These are phyloP conservation scores for Laticauda laticaudata DNA, from an alignment of 2,113 vertebrate species.

Conservation along the genomic window DNA sequence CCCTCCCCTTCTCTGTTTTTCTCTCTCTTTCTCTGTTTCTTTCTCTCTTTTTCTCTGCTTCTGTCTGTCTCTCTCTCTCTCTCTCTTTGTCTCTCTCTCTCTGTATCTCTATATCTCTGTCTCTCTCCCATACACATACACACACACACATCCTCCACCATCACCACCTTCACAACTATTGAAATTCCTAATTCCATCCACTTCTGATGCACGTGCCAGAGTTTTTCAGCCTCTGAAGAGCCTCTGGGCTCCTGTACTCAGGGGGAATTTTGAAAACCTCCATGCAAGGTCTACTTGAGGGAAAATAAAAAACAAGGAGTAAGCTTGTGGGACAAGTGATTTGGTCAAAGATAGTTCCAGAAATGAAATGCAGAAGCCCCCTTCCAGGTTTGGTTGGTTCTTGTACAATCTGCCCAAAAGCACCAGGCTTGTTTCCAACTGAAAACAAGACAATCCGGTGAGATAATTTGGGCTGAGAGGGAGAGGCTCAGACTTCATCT, in stretches of 20 bases:
- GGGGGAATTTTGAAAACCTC: neutral
- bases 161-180: neutral
- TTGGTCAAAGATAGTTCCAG: neutral
- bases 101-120: too few species aligned
- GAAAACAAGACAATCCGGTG: neutral
- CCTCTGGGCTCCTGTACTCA: neutral
- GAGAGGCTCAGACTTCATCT: neutral
- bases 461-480: neutral
- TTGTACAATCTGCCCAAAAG: neutral
- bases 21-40: neutral
- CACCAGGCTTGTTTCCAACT: neutral
- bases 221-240: neutral
- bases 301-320: neutral
- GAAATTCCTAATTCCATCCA: neutral
- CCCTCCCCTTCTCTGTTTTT: neutral
- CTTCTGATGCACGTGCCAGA: neutral
- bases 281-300: neutral
- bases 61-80: too few species aligned
- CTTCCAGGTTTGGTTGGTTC: neutral
- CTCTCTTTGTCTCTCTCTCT: too few species aligned
- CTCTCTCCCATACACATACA: neutral
- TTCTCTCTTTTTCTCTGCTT: too few species aligned
- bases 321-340: neutral
- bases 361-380: neutral
- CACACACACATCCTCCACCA: neutral